Percentiles rank a stretch among this genome's conserved stretches.
Conservation (phyloP, 1,140 invertebrate species). For the Drosophila elegans region DNA sequence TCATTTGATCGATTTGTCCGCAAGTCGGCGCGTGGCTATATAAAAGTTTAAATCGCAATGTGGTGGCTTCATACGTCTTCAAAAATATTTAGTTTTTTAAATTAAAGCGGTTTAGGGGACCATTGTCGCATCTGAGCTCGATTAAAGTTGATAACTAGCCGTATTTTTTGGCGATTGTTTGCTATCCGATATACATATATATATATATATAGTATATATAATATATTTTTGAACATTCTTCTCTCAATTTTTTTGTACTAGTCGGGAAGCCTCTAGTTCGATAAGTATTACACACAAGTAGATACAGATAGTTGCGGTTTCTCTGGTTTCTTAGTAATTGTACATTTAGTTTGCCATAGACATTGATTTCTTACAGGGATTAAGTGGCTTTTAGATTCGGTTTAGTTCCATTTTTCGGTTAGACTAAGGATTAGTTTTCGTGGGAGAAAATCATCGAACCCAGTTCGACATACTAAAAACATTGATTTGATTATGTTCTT, state of each 20-base stretch:
- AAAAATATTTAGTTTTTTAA: slow-evolving; percentile 34
- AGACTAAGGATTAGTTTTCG: slow-evolving; percentile 30
- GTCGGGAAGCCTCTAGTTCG: slow-evolving; percentile 80
- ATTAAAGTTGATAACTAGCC: slow-evolving; percentile 47
- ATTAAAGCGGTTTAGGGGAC: slow-evolving; percentile 60
- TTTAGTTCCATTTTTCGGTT: slow-evolving; percentile 28
- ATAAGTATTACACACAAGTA: slow-evolving; percentile 62
- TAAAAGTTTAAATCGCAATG: slow-evolving; percentile 56
- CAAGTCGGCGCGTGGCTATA: slow-evolving; percentile 48
- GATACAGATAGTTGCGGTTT: slow-evolving; percentile 64
- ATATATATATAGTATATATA: slow-evolving; percentile 3
- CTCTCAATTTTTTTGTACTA: slow-evolving; percentile 65
- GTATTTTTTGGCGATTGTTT: slow-evolving; percentile 23
- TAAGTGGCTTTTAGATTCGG: slow-evolving; percentile 48
- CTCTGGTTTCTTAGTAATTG: slow-evolving; percentile 37
- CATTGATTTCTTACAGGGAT: slow-evolving; percentile 53
- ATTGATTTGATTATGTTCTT: slow-evolving; percentile 76
- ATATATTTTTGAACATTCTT: slow-evolving; percentile 14
- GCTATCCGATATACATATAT: slow-evolving; percentile 9
- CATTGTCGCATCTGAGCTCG: slow-evolving; percentile 57
- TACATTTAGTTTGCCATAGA: slow-evolving; percentile 61
- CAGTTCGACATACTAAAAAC: slow-evolving; percentile 58
- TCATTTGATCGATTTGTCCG: slow-evolving; percentile 36
- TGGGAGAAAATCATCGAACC: slow-evolving; percentile 51
- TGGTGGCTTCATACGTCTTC: slow-evolving; percentile 29